phyloP scores from a whole-genome alignment of 2,797 vertebrate species.

The Tiaroga cobitis region DNA sequence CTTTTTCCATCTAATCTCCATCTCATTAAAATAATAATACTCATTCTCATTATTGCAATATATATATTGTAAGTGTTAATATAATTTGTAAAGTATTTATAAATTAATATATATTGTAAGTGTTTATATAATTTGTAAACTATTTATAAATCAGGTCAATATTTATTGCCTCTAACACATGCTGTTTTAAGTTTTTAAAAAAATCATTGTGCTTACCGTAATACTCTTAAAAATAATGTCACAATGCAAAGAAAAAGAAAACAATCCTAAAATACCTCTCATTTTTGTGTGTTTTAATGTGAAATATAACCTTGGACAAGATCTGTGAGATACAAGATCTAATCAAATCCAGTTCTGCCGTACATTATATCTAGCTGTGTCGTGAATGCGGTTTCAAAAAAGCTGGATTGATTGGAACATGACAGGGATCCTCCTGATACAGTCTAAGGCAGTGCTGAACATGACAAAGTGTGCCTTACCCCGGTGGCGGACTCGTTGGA shows the following conservation, averaged over 20 bases:
- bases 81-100: neutral
- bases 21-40: neutral
- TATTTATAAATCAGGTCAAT: neutral
- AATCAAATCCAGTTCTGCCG: neutral
- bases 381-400: neutral
- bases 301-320: too few species aligned
- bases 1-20: neutral
- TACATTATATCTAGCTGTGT: neutral
- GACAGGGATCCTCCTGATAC: neutral
- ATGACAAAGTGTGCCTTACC: constrained; percentile 65
- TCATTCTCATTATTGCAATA: too few species aligned
- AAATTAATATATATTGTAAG: neutral
- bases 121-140: neutral
- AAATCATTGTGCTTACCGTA: neutral
- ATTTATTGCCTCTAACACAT: neutral
- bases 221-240: neutral
- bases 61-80: neutral
- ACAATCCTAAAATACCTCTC: too few species aligned
- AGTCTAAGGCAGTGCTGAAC: neutral
- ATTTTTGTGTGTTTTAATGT: neutral
- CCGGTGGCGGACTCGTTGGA: constrained; percentile 76
- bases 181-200: neutral
- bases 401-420: neutral
- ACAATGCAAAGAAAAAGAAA: too few species aligned
- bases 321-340: neutral